Base-by-base conservation (phyloP, 64 coral and sea anemone genomes). In the Orbicella faveolata region DNA sequence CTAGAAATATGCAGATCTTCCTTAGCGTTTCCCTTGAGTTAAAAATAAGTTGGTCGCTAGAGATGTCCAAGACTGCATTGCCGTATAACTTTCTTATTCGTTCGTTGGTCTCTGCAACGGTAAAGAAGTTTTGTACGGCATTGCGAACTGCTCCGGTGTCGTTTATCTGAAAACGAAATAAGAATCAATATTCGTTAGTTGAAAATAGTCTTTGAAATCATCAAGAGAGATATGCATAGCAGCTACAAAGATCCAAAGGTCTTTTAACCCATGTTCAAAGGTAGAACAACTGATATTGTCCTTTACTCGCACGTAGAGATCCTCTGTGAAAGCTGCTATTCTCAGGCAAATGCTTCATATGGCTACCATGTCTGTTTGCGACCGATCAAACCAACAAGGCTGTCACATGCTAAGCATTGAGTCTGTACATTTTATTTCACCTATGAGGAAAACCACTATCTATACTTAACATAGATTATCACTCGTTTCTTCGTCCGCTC, bases 1-100 rank as follows among this genome's bases (percentile, higher is more conserved):
- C 63, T 48, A 85, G 35, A 23, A 85, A 85, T 51, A 10, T 52
- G n/a, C 65, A 85, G 14, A 85, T 85, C 21, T 51, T 69, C 41
- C 26, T 17, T 12, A 85, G 26, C 36, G 82, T 85, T 19, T 85
- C 82, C 21, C 36, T 85, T 72, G 36, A 65, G 51, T 54, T 85
- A 21, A 26, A 33, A 14, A 25, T 73, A 5, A 52, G 13, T 7
- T 85, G 21, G 5, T 85, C 12, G 12, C 9, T 85, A 44, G 2
- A 72, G 39, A 85, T 25, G 14, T 85, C 82, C 65, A 85, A 85
- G 8, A 85, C 82, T 25, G 37, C 35, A 14, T 73, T 11, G 37
- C 82, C 82, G 39, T 85, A 85, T 52, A 13, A 52, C n/a, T 85
- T 67, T 3, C 36, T 37, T 41, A 85, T 23, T 52, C 44, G 17